Evolutionary conservation across 1,140 invertebrate species (phyloP), one percentile per base, ranked within the genome.

Genomic region (Drosophila dunni): DNA sequence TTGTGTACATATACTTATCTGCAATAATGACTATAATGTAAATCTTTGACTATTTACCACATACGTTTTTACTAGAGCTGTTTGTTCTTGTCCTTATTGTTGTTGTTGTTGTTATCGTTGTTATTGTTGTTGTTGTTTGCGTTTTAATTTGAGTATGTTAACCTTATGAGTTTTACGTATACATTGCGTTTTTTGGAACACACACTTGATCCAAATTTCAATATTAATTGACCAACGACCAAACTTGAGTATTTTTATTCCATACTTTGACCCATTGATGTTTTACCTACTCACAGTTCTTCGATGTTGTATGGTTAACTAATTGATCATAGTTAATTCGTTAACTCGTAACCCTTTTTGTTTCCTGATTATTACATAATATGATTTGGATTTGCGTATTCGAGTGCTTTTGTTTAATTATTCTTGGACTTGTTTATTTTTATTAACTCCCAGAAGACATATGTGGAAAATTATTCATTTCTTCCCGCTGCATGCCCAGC

Each of bases 101-200:
- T 66, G 44, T 29, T 40, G 46, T 69, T 68, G 29, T 50, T 66
- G 34, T n/a, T n/a, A n/a, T n/a, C n/a, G n/a, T 24, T 40, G 29
- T 50, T 66, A 34, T 24, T 40, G 42, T 65, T 71, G 62, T 57
- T 63, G 20, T 29, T 64, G 48, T 54, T 72, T 63, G 13, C 42
- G 24, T 60, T 48, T 46, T 33, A 9, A 7, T 62, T 62, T 54
- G 10, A 53, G 33, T 53, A 53, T 48, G 36, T 57, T 34, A 66
- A 13, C 8, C 46, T 48, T 11, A 24, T 58, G 42, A 29, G 8
- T 56, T 57, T 38, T 15, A 40, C 10, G 7, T 20, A 9, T 1
- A 5, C 50, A 11, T 20, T 20, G 17, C 17, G 17, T 20, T 76
- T 42, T 48, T 42, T 64, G 8, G 24, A 29, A 10, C 33, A 36